Evolutionary conservation across 2,113 vertebrate genomes (phyloP), one percentile per base, ranked within the genome.

Genomic region (Lagopus muta): DNA sequence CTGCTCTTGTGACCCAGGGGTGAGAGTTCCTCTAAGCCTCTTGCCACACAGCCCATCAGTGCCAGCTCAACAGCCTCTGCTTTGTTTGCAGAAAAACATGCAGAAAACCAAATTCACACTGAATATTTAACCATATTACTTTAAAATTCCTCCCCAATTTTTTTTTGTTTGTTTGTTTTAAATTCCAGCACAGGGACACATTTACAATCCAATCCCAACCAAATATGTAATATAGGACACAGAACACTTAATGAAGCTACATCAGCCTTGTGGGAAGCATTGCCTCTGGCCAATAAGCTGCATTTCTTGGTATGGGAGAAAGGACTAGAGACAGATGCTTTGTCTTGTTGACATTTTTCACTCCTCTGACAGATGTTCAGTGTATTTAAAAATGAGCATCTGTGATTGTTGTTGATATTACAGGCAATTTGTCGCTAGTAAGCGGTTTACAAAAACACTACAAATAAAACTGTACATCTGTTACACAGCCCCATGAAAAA

Each of bases 361-460:
- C 79, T 69, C 69, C 48, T 78, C 81, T 69, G 77, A 82, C 90
- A 95, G 95, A 86, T 94, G 94, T 86, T 90, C 5, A 72, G 90
- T n/a, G 30, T 69, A 79, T 92, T 90, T 75, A 48, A 84, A 80
- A 88, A 85, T 0, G 25, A 92, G 90, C 94, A 86, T 87, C 90
- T 95, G 90, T 27, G 82, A 82, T 69, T 42, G 83, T 42, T 96
- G 96, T 90, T 92, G 96, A 82, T 89, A 90, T 89, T 89, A 76
- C 12, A 82, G 91, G 78, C 83, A 82, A 90, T 89, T 95, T 93
- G 95, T 75, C 84, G 92, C 94, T 92, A 87, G 58, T 43, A 48
- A 40, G 86, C 0, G 74, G 92, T 93, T 96, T 82, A 76, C 77
- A 73, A 83, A 87, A 93, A 82, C 6, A 48, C 72, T 81, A 47